Conservation (phyloP, 2,888 invertebrate species). For the Campopleginae sp. region DNA sequence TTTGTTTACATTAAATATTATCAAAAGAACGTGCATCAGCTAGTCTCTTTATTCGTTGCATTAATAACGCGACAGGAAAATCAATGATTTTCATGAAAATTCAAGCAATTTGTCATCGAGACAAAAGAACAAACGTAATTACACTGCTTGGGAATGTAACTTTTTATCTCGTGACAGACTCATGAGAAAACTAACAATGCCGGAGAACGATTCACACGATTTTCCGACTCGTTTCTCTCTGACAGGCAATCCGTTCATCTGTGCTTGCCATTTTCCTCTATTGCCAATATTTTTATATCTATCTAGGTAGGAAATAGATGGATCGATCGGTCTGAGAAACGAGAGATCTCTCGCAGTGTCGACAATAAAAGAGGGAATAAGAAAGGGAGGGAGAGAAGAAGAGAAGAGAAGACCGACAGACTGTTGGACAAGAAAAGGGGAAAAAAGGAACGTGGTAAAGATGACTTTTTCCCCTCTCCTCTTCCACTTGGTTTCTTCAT, state of each 20-base stretch:
- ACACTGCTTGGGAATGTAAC: constrained; percentile 11
- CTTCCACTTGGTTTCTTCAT: constrained; percentile 40
- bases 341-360: constrained; percentile 58
- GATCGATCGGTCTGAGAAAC: constrained; percentile 76
- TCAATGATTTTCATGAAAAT: constrained; percentile 1
- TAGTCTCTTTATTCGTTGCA: not conserved
- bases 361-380: constrained; percentile 56
- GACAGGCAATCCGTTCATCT: constrained; percentile 70
- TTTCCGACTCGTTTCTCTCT: constrained; percentile 69
- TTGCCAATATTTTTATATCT: constrained; percentile 10
- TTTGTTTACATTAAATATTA: not conserved
- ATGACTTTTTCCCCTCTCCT: constrained; percentile 45
- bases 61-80: not conserved
- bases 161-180: constrained; percentile 43
- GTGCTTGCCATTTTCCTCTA: constrained; percentile 39
- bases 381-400: constrained; percentile 44
- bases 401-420: constrained; percentile 23
- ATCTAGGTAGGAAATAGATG: constrained; percentile 66
- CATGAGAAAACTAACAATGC: constrained; percentile 60
- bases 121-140: constrained; percentile 7
- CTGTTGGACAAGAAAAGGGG: constrained; percentile 40
- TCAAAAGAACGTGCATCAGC: not conserved
- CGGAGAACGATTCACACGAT: constrained; percentile 61
- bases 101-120: constrained; percentile 14
- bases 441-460: constrained; percentile 66